phyloP scores from a whole-genome alignment of 2,113 vertebrate genomes.

The Arizona elegans region DNA sequence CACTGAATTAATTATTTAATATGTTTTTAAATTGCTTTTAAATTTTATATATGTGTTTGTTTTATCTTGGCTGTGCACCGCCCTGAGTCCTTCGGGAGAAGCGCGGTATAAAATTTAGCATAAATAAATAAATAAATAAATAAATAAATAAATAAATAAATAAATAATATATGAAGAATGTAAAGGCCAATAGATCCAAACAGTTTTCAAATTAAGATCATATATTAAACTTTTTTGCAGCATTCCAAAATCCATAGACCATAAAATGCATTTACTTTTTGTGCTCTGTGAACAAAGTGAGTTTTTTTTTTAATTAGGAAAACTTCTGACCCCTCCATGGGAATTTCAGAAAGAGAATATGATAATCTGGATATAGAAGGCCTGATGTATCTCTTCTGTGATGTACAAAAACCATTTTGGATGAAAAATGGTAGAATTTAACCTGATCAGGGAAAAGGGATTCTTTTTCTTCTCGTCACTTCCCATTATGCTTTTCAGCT shows the following conservation, averaged over 20 bases:
- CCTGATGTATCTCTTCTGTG: not conserved
- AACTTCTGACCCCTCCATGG: not conserved
- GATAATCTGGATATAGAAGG: not conserved
- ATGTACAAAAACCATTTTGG: not conserved
- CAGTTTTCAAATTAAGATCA: rapidly evolving
- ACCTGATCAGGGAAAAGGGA: not conserved
- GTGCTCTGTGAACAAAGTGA: not conserved
- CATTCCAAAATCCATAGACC: not conserved
- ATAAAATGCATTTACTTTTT: rapidly evolving
- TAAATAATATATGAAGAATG: not conserved
- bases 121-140: no score
- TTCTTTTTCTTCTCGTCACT: no score
- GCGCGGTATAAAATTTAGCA: no score
- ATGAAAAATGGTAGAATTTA: not conserved
- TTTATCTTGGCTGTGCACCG: no score
- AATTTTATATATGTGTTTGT: no score
- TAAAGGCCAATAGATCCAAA: not conserved
- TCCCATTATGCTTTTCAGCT: no score
- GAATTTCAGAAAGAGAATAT: not conserved
- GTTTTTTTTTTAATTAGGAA: not conserved
- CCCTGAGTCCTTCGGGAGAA: no score
- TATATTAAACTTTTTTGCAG: not conserved
- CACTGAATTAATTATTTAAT: no score
- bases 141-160: no score
- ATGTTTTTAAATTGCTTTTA: no score